Percentiles rank a stretch among this genome's conserved stretches.
Conservation (phyloP, 2,113 vertebrate species). For the Oreochromis spilurus region DNA sequence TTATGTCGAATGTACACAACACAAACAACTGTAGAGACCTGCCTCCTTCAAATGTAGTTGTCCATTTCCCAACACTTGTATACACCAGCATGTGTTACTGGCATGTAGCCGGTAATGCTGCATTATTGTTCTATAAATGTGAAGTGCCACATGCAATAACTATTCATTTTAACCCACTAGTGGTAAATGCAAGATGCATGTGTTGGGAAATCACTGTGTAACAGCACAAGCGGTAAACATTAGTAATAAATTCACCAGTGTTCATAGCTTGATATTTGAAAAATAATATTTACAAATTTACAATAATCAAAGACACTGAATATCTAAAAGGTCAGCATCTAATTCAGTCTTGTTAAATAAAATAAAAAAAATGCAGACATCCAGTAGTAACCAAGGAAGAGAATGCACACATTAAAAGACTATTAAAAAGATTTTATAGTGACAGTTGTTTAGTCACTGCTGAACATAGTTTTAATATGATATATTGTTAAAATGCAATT, state of each 20-base stretch:
- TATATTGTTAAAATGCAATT: not conserved
- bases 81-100: not conserved
- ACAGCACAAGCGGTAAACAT: not conserved
- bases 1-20: not conserved
- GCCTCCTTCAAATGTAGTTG: not conserved
- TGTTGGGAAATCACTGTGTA: not conserved
- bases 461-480: not conserved
- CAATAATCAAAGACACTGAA: not conserved
- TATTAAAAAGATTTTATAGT: not conserved
- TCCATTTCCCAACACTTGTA: not conserved
- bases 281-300: not conserved
- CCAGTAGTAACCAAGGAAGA: not conserved
- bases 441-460: not conserved
- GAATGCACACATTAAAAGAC: not conserved
- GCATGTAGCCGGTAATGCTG: conserved; percentile 1
- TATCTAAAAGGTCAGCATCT: not conserved
- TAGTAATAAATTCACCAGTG: not conserved
- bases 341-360: not conserved
- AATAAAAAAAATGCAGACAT: not conserved
- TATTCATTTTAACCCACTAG: not conserved
- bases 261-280: not conserved
- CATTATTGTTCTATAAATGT: conserved; percentile 1
- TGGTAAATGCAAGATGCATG: conserved; percentile 8
- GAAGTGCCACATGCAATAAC: conserved; percentile 4
- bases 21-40: not conserved